Conservation (phyloP, 2,113 vertebrate genomes). For the Melozone crissalis region DNA sequence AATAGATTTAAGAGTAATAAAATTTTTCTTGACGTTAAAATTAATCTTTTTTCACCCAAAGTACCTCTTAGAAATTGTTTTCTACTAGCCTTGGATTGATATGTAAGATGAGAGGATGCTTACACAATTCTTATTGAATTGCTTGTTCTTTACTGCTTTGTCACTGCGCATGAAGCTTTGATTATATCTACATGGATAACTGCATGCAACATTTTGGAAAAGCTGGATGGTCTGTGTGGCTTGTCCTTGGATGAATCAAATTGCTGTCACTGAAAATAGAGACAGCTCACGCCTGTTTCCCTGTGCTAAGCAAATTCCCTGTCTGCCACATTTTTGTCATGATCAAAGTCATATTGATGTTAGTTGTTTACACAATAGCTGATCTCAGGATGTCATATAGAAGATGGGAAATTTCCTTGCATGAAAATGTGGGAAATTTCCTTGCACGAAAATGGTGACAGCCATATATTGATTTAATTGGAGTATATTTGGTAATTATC, state of each 20-base stretch:
- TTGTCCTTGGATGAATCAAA: constrained; percentile 14
- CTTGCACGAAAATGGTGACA: not conserved
- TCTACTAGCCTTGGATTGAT: not conserved
- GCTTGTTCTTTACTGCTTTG: not conserved
- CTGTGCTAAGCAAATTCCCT: constrained; percentile 16
- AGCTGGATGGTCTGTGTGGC: not conserved
- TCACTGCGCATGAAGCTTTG: not conserved
- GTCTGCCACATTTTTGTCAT: constrained; percentile 21
- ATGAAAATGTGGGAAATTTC: constrained; percentile 13
- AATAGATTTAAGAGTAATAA: not conserved
- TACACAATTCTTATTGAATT: not conserved
- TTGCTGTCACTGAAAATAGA: not conserved
- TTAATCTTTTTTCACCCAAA: not conserved
- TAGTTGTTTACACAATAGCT: constrained; percentile 8
- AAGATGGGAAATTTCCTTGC: constrained; percentile 33
- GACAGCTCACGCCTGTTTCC: not conserved
- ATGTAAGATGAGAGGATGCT: not conserved
- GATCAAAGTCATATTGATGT: constrained; percentile 8
- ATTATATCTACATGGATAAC: not conserved
- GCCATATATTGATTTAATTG: not conserved
- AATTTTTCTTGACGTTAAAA: not conserved
- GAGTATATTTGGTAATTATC: not conserved
- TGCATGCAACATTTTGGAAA: not conserved
- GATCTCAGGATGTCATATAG: constrained; percentile 11
- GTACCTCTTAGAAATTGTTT: not conserved